Evolutionary conservation across 1,140 invertebrate genomes (phyloP).

Genomic region (Nasonia longicornis): DNA sequence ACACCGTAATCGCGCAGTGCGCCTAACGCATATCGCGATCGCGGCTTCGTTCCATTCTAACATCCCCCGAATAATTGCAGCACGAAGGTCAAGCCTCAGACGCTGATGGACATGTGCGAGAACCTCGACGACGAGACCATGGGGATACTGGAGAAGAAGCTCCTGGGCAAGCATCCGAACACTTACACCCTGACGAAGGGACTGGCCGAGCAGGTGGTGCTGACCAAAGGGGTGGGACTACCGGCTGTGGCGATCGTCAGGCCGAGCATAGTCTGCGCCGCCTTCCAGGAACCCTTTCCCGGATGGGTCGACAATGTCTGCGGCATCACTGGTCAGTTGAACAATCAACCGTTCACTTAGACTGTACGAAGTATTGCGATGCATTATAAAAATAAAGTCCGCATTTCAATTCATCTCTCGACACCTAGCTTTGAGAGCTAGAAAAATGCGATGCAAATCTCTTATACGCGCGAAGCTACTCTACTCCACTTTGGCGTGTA

Average conservation of each 20-base stretch:
- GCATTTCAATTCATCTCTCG: too few species aligned
- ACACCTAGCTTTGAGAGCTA: neutral
- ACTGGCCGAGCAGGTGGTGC: constrained; percentile 82
- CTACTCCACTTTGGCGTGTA: neutral
- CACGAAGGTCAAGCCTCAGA: constrained; percentile 76
- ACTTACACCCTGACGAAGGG: constrained; percentile 91
- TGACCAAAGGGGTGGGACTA: constrained; percentile 73
- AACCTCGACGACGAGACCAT: constrained; percentile 80
- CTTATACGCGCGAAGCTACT: neutral
- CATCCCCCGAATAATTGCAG: constrained; percentile 58
- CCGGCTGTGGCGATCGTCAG: constrained; percentile 90
- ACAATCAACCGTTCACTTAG: neutral
- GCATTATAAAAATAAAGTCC: too few species aligned
- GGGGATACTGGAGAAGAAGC: constrained; percentile 73
- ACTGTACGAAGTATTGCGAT: too few species aligned
- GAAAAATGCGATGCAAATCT: neutral
- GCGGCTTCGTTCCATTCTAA: neutral
- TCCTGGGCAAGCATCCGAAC: constrained; percentile 85
- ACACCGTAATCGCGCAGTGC: too few species aligned
- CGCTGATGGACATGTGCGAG: constrained; percentile 77
- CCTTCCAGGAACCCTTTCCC: constrained; percentile 81
- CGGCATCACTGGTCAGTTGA: constrained; percentile 74
- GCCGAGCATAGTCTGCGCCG: constrained; percentile 89
- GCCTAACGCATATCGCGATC: neutral
- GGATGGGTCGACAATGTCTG: constrained; percentile 98